Evolutionary conservation across 2,888 invertebrate genomes (phyloP).

Genomic region (Drosophila fungiperda): DNA sequence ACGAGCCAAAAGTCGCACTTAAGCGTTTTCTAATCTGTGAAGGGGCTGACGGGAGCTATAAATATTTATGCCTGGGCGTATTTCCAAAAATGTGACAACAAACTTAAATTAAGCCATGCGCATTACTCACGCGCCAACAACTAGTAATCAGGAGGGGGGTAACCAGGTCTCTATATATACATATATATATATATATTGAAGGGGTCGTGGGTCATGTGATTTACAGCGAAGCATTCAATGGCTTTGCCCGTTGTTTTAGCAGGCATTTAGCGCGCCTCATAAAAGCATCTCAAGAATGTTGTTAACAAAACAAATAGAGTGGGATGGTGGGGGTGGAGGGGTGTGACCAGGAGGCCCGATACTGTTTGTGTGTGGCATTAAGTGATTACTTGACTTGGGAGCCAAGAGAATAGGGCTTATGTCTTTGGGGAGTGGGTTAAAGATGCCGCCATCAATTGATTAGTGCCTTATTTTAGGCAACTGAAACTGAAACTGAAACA

Average conservation of each 20-base stretch:
- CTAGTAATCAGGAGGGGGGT: conserved; percentile 24
- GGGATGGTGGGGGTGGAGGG: neutral
- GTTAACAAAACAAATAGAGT: conserved; percentile 74
- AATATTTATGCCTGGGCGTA: conserved; percentile 63
- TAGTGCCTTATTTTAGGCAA: conserved; percentile 64
- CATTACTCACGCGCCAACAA: conserved; percentile 70
- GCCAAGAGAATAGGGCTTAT: neutral
- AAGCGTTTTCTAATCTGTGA: conserved; percentile 78
- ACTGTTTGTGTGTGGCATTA: conserved; percentile 58
- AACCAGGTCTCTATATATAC: neutral
- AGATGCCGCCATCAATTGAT: conserved; percentile 61
- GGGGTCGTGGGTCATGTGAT: conserved; percentile 65
- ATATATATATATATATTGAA: neutral
- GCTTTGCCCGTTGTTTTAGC: conserved; percentile 25
- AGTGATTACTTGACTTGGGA: conserved; percentile 56
- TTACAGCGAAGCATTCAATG: conserved; percentile 50
- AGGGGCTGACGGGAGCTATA: conserved; percentile 65
- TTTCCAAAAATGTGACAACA: conserved; percentile 74
- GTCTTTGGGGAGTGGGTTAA: conserved; percentile 26
- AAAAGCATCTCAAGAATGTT: conserved; percentile 79
- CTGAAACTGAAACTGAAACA: conserved; percentile 12
- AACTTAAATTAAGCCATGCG: conserved; percentile 75
- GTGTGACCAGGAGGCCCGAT: neutral
- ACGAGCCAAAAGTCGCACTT: conserved; percentile 83
- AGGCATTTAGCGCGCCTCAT: conserved; percentile 71